Conservation (phyloP, 2,888 invertebrate species). For the Lepidonotus clava region DNA sequence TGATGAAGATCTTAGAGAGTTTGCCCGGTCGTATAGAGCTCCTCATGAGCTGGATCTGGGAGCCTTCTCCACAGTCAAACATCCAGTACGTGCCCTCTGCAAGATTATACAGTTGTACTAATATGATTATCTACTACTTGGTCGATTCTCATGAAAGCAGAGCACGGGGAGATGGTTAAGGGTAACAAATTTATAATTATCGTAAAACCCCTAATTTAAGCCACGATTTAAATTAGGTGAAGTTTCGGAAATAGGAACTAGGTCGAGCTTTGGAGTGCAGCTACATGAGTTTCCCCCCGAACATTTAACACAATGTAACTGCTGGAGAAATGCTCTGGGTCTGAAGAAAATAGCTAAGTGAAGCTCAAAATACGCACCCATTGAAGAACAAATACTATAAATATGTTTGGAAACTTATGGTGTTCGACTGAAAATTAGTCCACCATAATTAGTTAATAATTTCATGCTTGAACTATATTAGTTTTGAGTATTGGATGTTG, state of each 20-base stretch:
- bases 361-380: too few relatives aligned
- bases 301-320: too few relatives aligned
- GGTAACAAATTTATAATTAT: not conserved
- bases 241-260: not conserved
- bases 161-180: not conserved
- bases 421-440: too few relatives aligned
- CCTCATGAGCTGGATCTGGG: conserved; percentile 81
- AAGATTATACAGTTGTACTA: not conserved
- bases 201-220: not conserved
- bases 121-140: not conserved
- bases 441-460: too few relatives aligned
- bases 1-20: conserved; percentile 80
- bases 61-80: conserved; percentile 82
- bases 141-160: not conserved
- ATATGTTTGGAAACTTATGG: too few relatives aligned
- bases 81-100: conserved; percentile 80
- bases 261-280: not conserved
- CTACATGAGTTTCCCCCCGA: not conserved
- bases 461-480: too few relatives aligned
- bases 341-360: too few relatives aligned
- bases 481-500: too few relatives aligned
- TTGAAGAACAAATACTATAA: too few relatives aligned
- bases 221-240: not conserved
- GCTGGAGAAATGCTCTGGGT: too few relatives aligned
- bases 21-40: conserved; percentile 76